A percentile compares a stretch with the other conserved stretches of the same genome.
Conservation (phyloP, 1,140 invertebrate genomes). For the Heliconius hewitsoni region DNA sequence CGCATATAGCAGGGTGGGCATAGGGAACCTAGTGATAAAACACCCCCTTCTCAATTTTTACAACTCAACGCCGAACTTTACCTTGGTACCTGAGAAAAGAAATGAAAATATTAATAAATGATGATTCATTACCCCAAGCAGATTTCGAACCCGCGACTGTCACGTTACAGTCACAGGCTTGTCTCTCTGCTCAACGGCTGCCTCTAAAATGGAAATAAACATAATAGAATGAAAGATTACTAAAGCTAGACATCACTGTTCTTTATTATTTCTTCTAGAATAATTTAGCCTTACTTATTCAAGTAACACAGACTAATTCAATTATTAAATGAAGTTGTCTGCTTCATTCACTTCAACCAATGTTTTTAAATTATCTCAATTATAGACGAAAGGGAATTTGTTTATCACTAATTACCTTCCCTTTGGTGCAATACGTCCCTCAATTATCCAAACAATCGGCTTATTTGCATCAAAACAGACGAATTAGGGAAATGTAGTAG, state of each 20-base stretch:
- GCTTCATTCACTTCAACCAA: constrained; percentile 11
- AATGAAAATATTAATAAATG: too few species aligned
- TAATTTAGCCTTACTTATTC: not conserved
- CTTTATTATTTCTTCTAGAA: not conserved
- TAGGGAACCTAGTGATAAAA: too few species aligned
- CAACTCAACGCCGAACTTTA: too few species aligned
- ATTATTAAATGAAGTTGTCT: constrained; percentile 14
- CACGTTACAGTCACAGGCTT: too few species aligned
- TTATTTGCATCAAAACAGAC: constrained; percentile 24
- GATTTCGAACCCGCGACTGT: too few species aligned
- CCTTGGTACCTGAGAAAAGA: too few species aligned
- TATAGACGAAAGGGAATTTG: constrained; percentile 27
- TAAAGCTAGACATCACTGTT: not conserved
- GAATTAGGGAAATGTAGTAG: constrained; percentile 15
- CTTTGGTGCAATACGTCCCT: constrained; percentile 21
- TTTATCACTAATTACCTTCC: constrained; percentile 24
- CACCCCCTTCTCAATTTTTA: too few species aligned
- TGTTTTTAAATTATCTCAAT: constrained; percentile 24
- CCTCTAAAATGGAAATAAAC: too few species aligned
- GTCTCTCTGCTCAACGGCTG: too few species aligned
- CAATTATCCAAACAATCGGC: constrained; percentile 23
- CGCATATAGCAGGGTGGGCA: too few species aligned
- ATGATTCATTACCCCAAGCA: too few species aligned
- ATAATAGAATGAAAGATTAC: not conserved
- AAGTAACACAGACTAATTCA: constrained; percentile 14